A percentile compares a stretch with the other conserved stretches of the same genome.
Conservation (phyloP, 2,797 vertebrate genomes). For the Eulemur rubriventer region DNA sequence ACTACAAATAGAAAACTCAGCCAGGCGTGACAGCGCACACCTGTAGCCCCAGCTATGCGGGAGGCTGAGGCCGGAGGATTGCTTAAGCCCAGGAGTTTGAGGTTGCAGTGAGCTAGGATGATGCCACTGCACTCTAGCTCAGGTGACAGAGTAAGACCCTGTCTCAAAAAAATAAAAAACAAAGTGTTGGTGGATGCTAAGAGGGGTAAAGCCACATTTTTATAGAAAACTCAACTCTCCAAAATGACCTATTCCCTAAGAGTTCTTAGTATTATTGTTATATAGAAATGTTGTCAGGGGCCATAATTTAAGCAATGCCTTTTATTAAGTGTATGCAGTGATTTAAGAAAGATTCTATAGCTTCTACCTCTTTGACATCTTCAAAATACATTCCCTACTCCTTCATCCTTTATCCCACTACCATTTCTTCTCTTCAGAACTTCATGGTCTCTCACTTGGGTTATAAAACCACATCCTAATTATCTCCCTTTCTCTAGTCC, state of each 20-base stretch:
- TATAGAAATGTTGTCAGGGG: neutral
- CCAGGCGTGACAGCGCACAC: too few species aligned
- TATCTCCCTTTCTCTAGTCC: neutral
- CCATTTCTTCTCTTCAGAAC: neutral
- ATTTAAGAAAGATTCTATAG: neutral
- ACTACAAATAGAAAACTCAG: too few species aligned
- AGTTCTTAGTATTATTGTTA: neutral
- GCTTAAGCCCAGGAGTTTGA: neutral
- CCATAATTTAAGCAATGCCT: neutral
- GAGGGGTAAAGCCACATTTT: neutral
- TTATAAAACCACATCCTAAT: neutral
- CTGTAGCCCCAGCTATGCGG: neutral
- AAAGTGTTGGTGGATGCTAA: neutral
- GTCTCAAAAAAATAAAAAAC: neutral
- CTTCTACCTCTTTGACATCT: neutral
- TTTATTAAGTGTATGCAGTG: neutral
- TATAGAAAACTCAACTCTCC: neutral
- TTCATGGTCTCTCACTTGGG: neutral
- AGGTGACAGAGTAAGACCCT: neutral
- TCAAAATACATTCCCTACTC: neutral
- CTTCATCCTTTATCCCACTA: neutral
- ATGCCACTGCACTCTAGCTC: neutral
- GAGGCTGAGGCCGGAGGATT: neutral
- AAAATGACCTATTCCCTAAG: neutral
- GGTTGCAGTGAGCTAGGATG: neutral